Conservation (phyloP, 2,797 vertebrate species). For the Rhinoraja longicauda region DNA sequence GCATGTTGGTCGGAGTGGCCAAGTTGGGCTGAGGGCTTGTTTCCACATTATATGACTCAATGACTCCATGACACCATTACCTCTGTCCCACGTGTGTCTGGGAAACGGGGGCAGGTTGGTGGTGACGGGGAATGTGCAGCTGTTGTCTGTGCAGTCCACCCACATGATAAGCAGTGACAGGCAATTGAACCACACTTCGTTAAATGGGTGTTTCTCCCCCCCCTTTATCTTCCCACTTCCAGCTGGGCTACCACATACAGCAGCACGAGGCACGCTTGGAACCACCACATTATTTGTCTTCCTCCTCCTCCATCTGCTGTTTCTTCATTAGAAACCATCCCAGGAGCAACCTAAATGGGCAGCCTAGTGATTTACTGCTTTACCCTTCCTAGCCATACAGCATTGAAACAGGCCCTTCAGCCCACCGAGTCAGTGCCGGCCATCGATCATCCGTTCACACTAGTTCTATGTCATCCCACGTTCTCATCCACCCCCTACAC, state of each 20-base stretch:
- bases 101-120: conserved; percentile 5
- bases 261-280: background rate
- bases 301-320: background rate
- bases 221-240: too few species aligned
- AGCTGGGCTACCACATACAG: background rate
- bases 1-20: too few species aligned
- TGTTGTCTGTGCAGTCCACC: background rate
- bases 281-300: background rate
- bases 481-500: too few species aligned
- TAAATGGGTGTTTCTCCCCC: background rate
- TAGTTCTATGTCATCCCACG: too few species aligned
- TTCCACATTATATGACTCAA: too few species aligned
- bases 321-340: background rate
- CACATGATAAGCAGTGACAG: background rate
- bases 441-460: too few species aligned
- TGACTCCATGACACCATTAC: background rate
- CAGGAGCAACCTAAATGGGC: background rate
- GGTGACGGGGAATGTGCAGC: conserved; percentile 14
- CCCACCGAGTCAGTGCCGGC: too few species aligned
- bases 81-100: conserved; percentile 1
- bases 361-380: background rate
- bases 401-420: too few species aligned
- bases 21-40: too few species aligned
- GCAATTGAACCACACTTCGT: background rate
- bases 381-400: too few species aligned